These are phyloP conservation scores for Chamaetylas fuelleborni DNA, from an alignment of 2,113 vertebrate genomes.

Conservation along the genomic window DNA sequence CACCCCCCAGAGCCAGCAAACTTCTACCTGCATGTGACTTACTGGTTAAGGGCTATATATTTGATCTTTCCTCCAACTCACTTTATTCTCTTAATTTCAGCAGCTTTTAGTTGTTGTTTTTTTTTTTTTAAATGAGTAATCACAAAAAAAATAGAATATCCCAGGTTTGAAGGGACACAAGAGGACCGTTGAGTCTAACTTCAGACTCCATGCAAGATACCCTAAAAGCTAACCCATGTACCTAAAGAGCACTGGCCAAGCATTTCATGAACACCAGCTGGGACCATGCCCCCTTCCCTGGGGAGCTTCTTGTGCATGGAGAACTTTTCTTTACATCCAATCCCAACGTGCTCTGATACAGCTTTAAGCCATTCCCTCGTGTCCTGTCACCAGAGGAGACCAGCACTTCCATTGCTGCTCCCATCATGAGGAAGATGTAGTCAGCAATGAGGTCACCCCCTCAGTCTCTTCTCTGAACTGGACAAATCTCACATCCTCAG, in stretches of 20 bases:
- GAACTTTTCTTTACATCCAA: neutral
- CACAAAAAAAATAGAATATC: neutral
- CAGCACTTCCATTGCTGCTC: neutral
- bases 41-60: neutral
- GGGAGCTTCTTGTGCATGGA: neutral
- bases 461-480: neutral
- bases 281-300: neutral
- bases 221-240: fast-evolving
- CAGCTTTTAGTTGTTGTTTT: fast-evolving
- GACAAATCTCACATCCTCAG: neutral
- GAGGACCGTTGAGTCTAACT: fast-evolving
- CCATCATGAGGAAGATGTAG: neutral
- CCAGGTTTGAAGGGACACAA: neutral
- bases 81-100: neutral
- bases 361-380: neutral
- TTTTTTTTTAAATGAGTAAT: neutral
- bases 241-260: neutral
- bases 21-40: neutral
- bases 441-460: neutral
- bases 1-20: neutral
- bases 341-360: fast-evolving
- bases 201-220: neutral
- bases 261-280: neutral
- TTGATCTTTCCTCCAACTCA: neutral
- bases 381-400: neutral